These are phyloP conservation scores for Alethe castanea DNA, from an alignment of 2,113 vertebrate genomes.

Conservation along the genomic window DNA sequence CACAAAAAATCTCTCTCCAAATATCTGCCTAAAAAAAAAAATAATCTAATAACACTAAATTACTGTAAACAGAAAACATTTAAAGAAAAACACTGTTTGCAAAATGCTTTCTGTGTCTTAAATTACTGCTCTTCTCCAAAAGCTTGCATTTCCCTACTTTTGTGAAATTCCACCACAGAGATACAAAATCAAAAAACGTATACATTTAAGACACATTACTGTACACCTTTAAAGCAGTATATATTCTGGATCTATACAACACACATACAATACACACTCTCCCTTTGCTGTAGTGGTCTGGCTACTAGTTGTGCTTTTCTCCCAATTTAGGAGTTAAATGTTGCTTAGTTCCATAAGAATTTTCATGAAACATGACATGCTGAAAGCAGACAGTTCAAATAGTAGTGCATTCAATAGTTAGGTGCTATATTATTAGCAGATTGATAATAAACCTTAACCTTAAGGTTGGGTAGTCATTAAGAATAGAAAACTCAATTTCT, in stretches of 20 bases:
- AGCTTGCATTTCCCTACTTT: not conserved
- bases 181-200: not conserved
- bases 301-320: constrained; percentile 34
- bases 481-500: not conserved
- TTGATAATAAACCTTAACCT: not conserved
- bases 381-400: not conserved
- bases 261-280: constrained; percentile 12
- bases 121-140: not conserved
- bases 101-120: constrained; percentile 1
- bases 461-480: constrained; percentile 29
- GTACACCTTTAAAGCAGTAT: not conserved
- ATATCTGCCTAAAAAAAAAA: not conserved
- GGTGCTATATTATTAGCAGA: not conserved
- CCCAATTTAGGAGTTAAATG: not conserved
- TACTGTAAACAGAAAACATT: constrained; percentile 1
- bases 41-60: not conserved
- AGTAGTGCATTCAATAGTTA: constrained; percentile 41
- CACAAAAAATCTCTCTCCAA: not conserved
- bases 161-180: not conserved
- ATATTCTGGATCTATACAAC: constrained; percentile 12
- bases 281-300: constrained; percentile 49
- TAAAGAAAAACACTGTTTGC: not conserved
- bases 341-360: not conserved
- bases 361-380: not conserved
- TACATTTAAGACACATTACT: not conserved